Conservation (phyloP, 35 echinoderm and acorn worm species). For the Anneissia japonica region DNA sequence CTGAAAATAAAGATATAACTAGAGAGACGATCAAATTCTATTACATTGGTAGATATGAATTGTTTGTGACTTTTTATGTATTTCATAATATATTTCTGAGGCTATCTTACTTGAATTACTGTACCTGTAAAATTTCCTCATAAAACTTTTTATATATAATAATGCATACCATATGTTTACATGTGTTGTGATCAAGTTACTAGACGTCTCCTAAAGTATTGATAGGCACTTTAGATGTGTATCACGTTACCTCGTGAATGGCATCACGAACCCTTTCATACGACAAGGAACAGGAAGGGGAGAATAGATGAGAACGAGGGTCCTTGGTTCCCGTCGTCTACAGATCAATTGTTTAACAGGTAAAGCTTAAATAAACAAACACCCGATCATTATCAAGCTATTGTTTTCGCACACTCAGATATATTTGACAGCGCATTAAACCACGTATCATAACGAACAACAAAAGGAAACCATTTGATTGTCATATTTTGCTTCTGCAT, state of each 20-base stretch:
- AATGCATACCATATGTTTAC: neutral
- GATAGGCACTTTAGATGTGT: neutral
- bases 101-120: neutral
- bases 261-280: neutral
- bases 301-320: neutral
- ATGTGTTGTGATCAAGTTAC: neutral
- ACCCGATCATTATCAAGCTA: neutral
- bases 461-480: neutral
- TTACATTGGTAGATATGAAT: no score
- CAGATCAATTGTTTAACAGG: neutral
- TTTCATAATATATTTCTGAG: no score
- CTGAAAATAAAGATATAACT: no score
- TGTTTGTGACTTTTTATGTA: no score
- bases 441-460: neutral
- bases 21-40: no score
- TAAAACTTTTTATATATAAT: neutral
- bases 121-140: neutral
- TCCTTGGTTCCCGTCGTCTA: neutral
- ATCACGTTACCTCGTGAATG: neutral
- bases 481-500: neutral
- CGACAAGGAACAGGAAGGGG: neutral
- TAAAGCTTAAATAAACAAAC: conserved; percentile 2
- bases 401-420: neutral
- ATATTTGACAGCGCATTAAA: neutral
- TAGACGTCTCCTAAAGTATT: neutral